A percentile compares a stretch with the other conserved stretches of the same genome.
Evolutionary conservation across 2,113 vertebrate genomes (phyloP).

Genomic region (Chinchilla lanigera): DNA sequence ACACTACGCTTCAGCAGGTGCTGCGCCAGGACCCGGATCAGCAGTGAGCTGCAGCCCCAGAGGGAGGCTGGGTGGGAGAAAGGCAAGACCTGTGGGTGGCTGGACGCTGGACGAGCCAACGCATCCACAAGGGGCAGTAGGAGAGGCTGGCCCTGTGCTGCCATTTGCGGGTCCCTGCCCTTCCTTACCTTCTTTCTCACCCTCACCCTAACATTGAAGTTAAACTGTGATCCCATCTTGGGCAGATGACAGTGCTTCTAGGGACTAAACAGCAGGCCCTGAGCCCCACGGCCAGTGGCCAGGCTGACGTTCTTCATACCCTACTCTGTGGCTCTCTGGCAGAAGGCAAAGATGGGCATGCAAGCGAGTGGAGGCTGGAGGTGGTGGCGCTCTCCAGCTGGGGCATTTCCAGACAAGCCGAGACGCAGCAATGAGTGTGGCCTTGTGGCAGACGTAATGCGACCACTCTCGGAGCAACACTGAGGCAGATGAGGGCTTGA

Average conservation of each 20-base stretch:
- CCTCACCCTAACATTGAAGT: neutral
- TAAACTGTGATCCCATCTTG: neutral
- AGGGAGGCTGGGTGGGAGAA: neutral
- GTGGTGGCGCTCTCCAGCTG: neutral
- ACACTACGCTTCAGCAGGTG: neutral
- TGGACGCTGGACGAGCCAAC: too few relatives aligned
- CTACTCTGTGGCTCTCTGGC: neutral
- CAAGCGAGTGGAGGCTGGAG: too few relatives aligned
- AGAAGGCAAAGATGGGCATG: neutral
- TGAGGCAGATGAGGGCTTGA: neutral
- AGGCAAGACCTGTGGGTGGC: neutral
- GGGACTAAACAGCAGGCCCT: neutral
- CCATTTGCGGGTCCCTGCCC: too few relatives aligned
- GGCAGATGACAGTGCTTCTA: neutral
- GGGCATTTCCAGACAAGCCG: neutral
- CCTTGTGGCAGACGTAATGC: too few relatives aligned
- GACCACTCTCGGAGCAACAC: neutral
- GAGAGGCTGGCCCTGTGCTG: neutral
- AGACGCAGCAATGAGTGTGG: fast-evolving
- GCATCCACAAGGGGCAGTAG: fast-evolving
- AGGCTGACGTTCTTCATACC: fast-evolving
- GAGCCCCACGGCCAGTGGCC: fast-evolving
- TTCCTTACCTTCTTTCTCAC: neutral
- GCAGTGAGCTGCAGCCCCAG: neutral
- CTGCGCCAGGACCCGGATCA: neutral